These are phyloP conservation scores for Lucifuga dentata DNA, from an alignment of 2,113 vertebrate genomes.

Conservation along the genomic window DNA sequence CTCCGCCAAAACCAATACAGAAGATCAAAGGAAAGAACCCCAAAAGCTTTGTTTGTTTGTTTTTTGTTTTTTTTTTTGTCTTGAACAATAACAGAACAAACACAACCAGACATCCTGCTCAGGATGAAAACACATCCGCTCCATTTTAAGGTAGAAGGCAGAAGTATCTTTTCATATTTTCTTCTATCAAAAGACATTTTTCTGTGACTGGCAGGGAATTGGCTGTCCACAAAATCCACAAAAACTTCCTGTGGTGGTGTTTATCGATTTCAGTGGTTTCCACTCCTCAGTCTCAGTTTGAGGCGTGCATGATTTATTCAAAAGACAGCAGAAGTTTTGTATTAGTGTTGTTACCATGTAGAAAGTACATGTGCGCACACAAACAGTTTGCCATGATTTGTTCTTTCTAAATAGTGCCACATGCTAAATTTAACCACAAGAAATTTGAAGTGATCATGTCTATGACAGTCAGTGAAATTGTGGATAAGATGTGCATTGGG, in stretches of 20 bases:
- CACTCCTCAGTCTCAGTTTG: constrained; percentile 1
- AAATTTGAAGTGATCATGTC: not conserved
- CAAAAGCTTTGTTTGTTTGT: no score
- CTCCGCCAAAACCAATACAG: no score
- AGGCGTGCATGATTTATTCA: constrained; percentile 1
- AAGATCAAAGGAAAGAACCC: no score
- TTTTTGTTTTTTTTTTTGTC: no score
- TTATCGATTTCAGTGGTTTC: constrained; percentile 28
- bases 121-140: not conserved
- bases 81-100: constrained; percentile 26
- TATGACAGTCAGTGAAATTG: not conserved
- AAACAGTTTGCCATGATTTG: not conserved
- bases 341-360: constrained; percentile 32
- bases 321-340: constrained; percentile 26
- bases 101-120: constrained; percentile 2
- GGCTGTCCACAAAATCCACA: constrained; percentile 1
- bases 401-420: constrained; percentile 4
- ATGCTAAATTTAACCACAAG: not conserved
- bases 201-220: not conserved
- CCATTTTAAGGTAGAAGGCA: not conserved
- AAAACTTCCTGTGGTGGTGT: constrained; percentile 5
- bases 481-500: not conserved
- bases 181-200: constrained; percentile 1
- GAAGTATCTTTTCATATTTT: not conserved
- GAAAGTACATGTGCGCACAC: not conserved